Evolutionary conservation across 2,797 vertebrate genomes (phyloP), one percentile per base, ranked within the genome.

Genomic region (Tragelaphus oryx): DNA sequence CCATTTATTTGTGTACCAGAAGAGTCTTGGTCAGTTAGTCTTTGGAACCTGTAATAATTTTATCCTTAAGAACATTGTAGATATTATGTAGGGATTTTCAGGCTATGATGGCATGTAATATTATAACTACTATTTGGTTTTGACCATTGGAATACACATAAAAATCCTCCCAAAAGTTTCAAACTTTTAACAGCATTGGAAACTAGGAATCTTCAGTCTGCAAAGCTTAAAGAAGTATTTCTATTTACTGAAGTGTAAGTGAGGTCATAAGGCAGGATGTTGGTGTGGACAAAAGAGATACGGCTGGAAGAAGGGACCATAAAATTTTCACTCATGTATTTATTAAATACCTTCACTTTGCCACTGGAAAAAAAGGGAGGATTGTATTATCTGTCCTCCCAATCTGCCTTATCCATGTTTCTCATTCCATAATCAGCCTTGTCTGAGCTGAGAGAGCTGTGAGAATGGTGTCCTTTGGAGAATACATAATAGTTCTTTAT

Each of bases 1-100:
- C 41, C 46, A 86, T 48, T 92, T 89, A 48, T 95, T n/a, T 81
- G 52, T 48, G 14, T 12, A 75, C 30, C 46, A 54, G 60, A 60
- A 79, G 8, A 48, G 48, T 65, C 54, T 89, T 86, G 89, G 44
- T 71, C 41, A 62, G 62, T 93, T 74, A 89, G 37, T 90, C 24
- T 89, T 89, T 90, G 37, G 46, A 41, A 85, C 50, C 26, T 65
- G 8, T n/a, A 86, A 55, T 86, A 62, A 48, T 85, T 71, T 80
- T 85, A 30, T 52, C 59, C 24, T 59, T 79, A 71, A 85, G 60
- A 85, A 93, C 2, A 37, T 17, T 89, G 10, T 37, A 79, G 28
- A 37, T 79, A 89, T 65, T 95, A 46, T 84, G 78, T 48, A 90
- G 46, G 26, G 26, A 85, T 81, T 62, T 90, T 90, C 87, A 90